Percentiles rank a stretch among this genome's conserved stretches.
Conservation (phyloP, 2,113 vertebrate species). For the Ginglymostoma cirratum region DNA sequence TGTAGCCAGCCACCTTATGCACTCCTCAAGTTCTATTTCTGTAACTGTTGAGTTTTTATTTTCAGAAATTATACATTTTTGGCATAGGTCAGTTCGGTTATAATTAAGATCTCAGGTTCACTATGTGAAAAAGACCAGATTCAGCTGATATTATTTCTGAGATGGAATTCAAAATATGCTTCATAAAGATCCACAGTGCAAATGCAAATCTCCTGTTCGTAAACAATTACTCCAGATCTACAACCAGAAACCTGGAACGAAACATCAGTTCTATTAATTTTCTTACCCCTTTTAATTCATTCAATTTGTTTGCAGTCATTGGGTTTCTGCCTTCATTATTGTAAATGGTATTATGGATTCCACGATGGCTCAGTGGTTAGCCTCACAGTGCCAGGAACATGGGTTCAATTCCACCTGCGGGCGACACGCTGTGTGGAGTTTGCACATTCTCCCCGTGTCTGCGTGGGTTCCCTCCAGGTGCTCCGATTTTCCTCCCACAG, state of each 20-base stretch:
- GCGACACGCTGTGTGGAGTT: too few species aligned
- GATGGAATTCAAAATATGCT: background rate
- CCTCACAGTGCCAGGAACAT: background rate
- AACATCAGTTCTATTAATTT: background rate
- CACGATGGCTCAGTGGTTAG: too few species aligned
- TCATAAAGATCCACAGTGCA: background rate
- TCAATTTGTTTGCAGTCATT: background rate
- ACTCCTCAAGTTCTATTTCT: conserved; percentile 2
- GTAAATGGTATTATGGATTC: background rate
- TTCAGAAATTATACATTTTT: conserved; percentile 22
- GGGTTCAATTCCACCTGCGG: too few species aligned
- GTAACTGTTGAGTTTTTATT: background rate
- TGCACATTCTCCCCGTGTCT: too few species aligned
- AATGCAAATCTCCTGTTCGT: background rate
- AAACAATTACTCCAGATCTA: background rate
- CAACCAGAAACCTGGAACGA: background rate
- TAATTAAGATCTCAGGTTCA: background rate
- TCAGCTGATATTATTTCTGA: background rate
- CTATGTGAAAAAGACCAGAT: background rate
- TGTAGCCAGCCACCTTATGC: background rate
- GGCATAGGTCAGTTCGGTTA: background rate
- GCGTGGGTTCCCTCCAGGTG: too few species aligned
- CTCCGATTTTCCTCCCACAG: too few species aligned
- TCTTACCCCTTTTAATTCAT: background rate
- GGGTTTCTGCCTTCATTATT: background rate